Conservation (phyloP, 2,113 vertebrate genomes). For the Dromaius novaehollandiae region DNA sequence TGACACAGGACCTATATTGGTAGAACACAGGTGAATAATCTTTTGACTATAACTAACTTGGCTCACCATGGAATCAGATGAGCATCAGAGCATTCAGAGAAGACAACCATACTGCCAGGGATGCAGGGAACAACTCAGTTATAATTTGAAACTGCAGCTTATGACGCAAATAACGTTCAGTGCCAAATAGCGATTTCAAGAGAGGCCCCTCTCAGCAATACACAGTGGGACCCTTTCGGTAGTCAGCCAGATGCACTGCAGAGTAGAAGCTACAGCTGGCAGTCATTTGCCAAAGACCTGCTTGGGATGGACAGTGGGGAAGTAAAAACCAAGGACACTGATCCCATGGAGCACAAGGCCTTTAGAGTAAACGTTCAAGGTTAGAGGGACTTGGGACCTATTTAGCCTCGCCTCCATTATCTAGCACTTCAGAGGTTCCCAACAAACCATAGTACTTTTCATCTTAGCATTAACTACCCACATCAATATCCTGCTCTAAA, state of each 20-base stretch:
- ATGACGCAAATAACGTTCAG: neutral
- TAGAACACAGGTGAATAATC: neutral
- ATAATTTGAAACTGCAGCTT: neutral
- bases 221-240: neutral
- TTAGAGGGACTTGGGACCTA: neutral
- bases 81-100: neutral
- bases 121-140: neutral
- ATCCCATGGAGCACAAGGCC: neutral
- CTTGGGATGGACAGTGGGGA: neutral
- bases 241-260: neutral
- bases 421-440: neutral
- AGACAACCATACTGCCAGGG: neutral
- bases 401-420: neutral
- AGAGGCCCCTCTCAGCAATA: neutral
- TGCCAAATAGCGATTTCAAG: neutral
- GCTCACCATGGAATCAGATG: neutral
- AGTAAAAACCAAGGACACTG: neutral
- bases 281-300: neutral
- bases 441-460: neutral
- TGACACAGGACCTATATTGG: neutral
- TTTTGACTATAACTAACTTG: neutral
- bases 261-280: neutral
- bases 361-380: neutral
- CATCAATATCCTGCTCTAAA: conserved; percentile 16
- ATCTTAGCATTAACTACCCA: neutral